Evolutionary conservation across 1,140 invertebrate genomes (phyloP), one percentile per base, ranked within the genome.

Genomic region (Olivierus martensii): DNA sequence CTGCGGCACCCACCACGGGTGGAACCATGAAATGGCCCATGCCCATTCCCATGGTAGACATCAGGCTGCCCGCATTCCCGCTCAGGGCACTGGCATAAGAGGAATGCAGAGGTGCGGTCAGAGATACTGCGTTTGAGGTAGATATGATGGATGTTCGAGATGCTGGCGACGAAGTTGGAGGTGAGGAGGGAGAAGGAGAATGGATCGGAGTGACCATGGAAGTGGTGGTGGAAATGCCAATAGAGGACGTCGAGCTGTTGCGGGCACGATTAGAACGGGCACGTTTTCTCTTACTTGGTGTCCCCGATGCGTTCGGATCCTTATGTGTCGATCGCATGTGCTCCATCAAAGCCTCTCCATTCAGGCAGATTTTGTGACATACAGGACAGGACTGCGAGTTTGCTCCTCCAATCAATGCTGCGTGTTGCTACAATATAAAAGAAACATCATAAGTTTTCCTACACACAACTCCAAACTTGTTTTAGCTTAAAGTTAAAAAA

Each of bases 321-420:
- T 90, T 92, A 72, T 93, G 88, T 35, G 85, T 85, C 68, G 85
- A 83, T 72, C 91, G 91, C 88, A 92, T 92, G 69, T 93, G 88
- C 69, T 92, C 88, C 76, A 93, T 88, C 45, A 93, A 77, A 43
- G 86, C 84, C 71, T 92, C 87, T 50, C 81, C 82, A 58, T 87
- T 87, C 63, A 91, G 78, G 73, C 91, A 89, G 63, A 91, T 79
- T 73, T 92, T 92, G 75, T 91, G 87, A 73, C 87, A 92, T 60
- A 91, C 78, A 36, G 87, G 86, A 72, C 87, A 92, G 58, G 65
- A 66, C 60, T 83, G 84, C 21, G 67, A 65, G 65, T 87, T 89
- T 41, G 86, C 86, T 59, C 87, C 87, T 60, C 87, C 87, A 58
- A 87, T 83, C 64, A 90, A 78, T 64, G 87, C 87, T 51, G 83